Base-by-base conservation (phyloP, 2,797 vertebrate genomes). In the Muscicapa comitata region DNA sequence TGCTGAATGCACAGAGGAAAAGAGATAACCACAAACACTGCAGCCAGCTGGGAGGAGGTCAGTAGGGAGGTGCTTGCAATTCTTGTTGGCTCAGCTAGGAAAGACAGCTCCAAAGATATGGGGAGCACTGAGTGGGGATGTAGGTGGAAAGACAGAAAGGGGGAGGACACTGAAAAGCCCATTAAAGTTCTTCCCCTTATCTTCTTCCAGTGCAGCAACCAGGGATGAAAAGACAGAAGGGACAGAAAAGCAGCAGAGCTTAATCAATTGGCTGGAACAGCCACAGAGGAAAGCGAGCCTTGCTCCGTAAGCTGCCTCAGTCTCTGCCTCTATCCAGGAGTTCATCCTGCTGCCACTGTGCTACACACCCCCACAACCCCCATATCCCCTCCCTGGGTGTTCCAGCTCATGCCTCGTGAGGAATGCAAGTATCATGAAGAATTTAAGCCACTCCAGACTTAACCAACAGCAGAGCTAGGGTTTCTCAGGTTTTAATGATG, bases 321-420 rank as follows among this genome's bases (percentile, higher is more conserved):
- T 20, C 62, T 71, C 47, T 50, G 1, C 8, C 14, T 72, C n/a
- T 29, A 57, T 23, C 26, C 31, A 29, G 70, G 61, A 92, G 37
- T 35, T 74, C 2, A 0, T 37, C 24, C 47, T 3, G 1, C 23
- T 63, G 53, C 26, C 1, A 5, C 35, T 62, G 37, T 42, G 23
- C 58, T 50, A 28, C 2, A 5, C 28, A 28, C 10, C 8, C 66
- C 20, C 28, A 38, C 48, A 21, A 0, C 4, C 23, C 24, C 21
- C 17, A 8, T 23, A 24, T 5, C 17, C 11, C 10, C 9, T 0
- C 0, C 9, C 29, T 0, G 0, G 29, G 28, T 24, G 16, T 59
- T 92, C 79, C 4, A 3, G 23, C 25, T 93, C 33, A 10, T 51
- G 47, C 17, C 23, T 43, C 47, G 11, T 16, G 31, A 88, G 26